Evolutionary conservation across 37 sponge, comb jelly and placozoan species (phyloP), one percentile per base, ranked within the genome.

Genomic region (Dysidea cf. avara): DNA sequence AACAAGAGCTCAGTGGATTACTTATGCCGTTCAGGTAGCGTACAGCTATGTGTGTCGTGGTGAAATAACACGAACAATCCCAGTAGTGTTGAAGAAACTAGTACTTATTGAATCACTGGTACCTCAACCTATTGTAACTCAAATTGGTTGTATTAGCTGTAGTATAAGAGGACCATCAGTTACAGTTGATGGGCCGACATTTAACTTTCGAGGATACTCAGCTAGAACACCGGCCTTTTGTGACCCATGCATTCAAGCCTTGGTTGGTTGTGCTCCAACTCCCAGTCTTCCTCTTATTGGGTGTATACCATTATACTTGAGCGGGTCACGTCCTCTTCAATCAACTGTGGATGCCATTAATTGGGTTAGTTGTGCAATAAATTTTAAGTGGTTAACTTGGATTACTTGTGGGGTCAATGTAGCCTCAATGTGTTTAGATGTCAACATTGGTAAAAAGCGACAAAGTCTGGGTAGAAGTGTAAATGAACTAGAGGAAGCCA

Each of bases 1-100:
- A n/a, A n/a, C n/a, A n/a, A n/a, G n/a, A n/a, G 57, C 39, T 9
- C n/a, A n/a, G n/a, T n/a, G n/a, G n/a, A n/a, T n/a, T n/a, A n/a
- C n/a, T n/a, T n/a, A n/a, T n/a, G n/a, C n/a, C n/a, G n/a, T n/a
- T n/a, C n/a, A n/a, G n/a, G n/a, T n/a, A n/a, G n/a, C n/a, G n/a
- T 56, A 77, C 39, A 64, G 66, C 31, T 77, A 67, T 54, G 68
- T 77, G 0, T 77, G 78, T 56, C 25, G 50, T 54, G 68, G 56
- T 17, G 7, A 17, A 13, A 67, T 57, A 22, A 29, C 36, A 7
- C 78, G 68, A 53, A 52, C 29, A 11, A 64, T 11, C 53, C 66
- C 65, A 24, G 56, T 64, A 39, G 34, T 76, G 21, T 2, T 76
- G 25, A 76, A 64, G 53, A 56, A 56, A 31, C 66, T 2, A 2